Conservation (phyloP, 1,140 invertebrate species). For the Streblospio benedicti region DNA sequence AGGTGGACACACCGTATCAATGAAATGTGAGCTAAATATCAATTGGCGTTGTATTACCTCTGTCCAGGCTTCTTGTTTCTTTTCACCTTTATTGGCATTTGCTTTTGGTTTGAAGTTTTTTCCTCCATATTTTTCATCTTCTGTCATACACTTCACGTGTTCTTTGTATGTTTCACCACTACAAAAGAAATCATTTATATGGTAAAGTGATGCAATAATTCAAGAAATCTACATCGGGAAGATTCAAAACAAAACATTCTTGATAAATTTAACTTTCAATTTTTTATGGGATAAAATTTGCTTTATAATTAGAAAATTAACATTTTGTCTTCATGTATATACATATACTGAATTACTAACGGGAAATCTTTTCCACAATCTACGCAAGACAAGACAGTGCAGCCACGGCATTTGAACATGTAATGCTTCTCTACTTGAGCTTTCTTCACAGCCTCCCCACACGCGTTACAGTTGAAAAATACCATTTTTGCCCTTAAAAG, state of each 20-base stretch:
- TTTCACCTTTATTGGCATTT: constrained; percentile 72
- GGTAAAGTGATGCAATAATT: no score
- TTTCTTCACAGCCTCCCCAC: constrained; percentile 81
- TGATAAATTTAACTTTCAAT: no score
- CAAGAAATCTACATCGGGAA: no score
- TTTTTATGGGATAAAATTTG: no score
- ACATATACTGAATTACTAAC: no score
- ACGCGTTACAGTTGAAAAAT: constrained; percentile 81
- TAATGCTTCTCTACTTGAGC: constrained; percentile 82
- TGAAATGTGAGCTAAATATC: background rate
- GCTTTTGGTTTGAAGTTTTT: constrained; percentile 68
- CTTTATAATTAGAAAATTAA: no score
- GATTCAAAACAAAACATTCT: no score
- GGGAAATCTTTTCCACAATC: constrained; percentile 83
- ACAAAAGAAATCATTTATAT: constrained; percentile 48
- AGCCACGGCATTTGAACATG: constrained; percentile 52
- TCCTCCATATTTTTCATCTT: constrained; percentile 80
- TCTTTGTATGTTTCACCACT: constrained; percentile 69
- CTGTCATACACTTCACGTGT: constrained; percentile 85
- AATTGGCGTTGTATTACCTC: constrained; percentile 53
- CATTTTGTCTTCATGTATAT: no score
- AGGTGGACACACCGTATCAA: background rate
- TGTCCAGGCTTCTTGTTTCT: constrained; percentile 81
- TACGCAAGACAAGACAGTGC: constrained; percentile 64
- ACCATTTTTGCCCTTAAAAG: constrained; percentile 73